Percentiles rank a stretch among this genome's conserved stretches.
These are phyloP conservation scores for Crossocerus cetratus DNA, from an alignment of 2,888 invertebrate species.

Conservation along the genomic window DNA sequence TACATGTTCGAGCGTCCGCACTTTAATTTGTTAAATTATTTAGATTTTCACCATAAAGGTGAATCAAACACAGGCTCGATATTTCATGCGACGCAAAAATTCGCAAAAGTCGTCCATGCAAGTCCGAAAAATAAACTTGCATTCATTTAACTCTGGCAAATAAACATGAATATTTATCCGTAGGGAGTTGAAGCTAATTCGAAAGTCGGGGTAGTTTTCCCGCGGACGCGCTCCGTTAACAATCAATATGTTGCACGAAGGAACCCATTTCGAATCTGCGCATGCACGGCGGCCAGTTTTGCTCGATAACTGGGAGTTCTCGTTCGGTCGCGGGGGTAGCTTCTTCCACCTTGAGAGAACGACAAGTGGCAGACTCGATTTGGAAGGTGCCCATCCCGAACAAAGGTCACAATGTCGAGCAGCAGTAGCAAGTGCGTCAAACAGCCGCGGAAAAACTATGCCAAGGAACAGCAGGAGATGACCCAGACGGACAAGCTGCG, in stretches of 20 bases:
- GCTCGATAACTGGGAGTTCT: conserved; percentile 46
- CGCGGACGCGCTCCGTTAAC: conserved; percentile 20
- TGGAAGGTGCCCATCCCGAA: neutral
- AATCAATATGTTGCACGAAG: conserved; percentile 46
- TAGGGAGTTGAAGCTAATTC: neutral
- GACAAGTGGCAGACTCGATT: neutral
- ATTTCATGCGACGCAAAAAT: too few relatives aligned
- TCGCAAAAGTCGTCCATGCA: too few relatives aligned
- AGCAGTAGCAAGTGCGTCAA: conserved; percentile 69
- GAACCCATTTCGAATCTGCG: conserved; percentile 34
- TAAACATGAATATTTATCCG: too few relatives aligned
- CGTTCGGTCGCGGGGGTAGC: conserved; percentile 1
- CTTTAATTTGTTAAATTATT: too few relatives aligned
- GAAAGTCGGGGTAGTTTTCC: conserved; percentile 13
- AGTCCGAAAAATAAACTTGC: too few relatives aligned
- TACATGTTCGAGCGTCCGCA: too few relatives aligned
- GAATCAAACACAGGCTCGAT: too few relatives aligned
- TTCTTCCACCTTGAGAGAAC: neutral
- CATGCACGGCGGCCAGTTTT: conserved; percentile 27
- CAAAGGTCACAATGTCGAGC: conserved; percentile 61
- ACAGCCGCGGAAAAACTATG: conserved; percentile 67
- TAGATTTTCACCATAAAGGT: too few relatives aligned
- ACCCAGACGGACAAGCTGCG: conserved; percentile 72
- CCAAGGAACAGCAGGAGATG: conserved; percentile 75
- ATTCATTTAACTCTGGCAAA: too few relatives aligned